phyloP scores from a whole-genome alignment of 2,113 vertebrate genomes.

The Callorhinus ursinus region DNA sequence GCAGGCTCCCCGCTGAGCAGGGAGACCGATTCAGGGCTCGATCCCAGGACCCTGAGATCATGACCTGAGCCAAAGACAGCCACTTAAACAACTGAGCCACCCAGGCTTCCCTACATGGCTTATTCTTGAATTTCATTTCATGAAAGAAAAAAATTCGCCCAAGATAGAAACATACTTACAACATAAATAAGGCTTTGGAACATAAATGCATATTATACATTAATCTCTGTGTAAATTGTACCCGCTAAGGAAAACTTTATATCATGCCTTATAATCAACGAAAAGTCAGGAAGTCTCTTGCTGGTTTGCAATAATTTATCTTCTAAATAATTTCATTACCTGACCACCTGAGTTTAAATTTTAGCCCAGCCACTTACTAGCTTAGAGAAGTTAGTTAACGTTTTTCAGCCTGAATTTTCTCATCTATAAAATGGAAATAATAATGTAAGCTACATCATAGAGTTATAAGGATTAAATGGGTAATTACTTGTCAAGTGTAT shows the following conservation, averaged over 20 bases:
- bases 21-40: too few species aligned
- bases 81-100: neutral
- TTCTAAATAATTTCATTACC: constrained; percentile 40
- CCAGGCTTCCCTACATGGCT: neutral
- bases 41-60: neutral
- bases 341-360: neutral
- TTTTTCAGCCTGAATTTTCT: neutral
- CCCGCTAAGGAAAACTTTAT: neutral
- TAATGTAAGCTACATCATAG: neutral
- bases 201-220: neutral
- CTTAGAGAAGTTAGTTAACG: neutral
- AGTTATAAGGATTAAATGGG: neutral
- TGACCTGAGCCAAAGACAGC: neutral
- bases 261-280: neutral
- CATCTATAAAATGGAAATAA: neutral
- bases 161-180: constrained; percentile 43
- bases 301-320: neutral
- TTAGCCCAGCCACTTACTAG: neutral
- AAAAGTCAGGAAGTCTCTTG: neutral
- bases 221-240: constrained; percentile 49
- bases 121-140: constrained; percentile 30
- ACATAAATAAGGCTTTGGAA: constrained; percentile 13
- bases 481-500: neutral
- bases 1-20: neutral
- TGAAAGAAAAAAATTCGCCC: constrained; percentile 39